These are phyloP conservation scores for Sarcoramphus papa DNA, from an alignment of 2,797 vertebrate genomes.

Conservation along the genomic window DNA sequence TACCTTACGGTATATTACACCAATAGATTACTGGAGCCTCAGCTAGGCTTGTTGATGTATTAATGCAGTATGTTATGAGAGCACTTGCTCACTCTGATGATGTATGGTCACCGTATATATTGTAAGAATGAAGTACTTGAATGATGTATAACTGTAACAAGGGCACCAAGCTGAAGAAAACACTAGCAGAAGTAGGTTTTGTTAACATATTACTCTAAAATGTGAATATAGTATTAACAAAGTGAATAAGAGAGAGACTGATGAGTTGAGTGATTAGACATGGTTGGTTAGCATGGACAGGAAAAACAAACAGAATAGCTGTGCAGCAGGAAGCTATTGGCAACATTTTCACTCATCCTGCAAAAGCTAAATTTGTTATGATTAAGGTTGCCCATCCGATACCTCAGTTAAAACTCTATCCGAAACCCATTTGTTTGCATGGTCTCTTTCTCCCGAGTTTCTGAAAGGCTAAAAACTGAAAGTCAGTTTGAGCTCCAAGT, in stretches of 20 bases:
- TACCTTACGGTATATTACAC: not conserved
- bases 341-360: not conserved
- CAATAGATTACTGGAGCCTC: not conserved
- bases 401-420: not conserved
- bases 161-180: slow-evolving; percentile 2
- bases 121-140: not conserved
- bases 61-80: not conserved
- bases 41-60: not conserved
- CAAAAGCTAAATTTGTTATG: not conserved
- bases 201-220: not conserved
- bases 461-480: not conserved
- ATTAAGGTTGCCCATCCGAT: not conserved
- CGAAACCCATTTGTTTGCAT: not conserved
- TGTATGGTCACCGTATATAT: not conserved
- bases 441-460: not conserved
- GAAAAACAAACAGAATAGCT: not conserved
- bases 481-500: not conserved
- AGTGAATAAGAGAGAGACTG: not conserved
- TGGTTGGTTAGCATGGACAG: accelerated
- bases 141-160: not conserved
- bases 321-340: not conserved
- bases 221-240: not conserved
- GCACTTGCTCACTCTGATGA: not conserved
- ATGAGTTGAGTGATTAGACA: not conserved
- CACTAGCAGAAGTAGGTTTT: not conserved